Evolutionary conservation across 2,888 invertebrate genomes (phyloP).

Genomic region (Noctua janthe): DNA sequence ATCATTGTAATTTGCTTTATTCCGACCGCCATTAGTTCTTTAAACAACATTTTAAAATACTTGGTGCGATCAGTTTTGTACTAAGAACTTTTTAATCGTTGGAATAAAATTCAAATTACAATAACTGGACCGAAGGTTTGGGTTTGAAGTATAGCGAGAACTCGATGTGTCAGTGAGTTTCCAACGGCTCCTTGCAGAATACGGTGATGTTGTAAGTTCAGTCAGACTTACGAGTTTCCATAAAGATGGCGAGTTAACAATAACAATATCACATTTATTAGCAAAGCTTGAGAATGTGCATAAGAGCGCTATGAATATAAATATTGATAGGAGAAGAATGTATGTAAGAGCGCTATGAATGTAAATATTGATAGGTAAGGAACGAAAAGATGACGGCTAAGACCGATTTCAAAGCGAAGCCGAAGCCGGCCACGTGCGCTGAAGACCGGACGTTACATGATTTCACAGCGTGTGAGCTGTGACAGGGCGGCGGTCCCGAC

Average conservation of each 20-base stretch:
- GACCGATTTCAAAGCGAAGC: neutral
- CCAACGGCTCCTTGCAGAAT: constrained; percentile 1
- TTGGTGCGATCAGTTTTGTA: neutral
- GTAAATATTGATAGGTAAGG: neutral
- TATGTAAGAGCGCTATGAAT: neutral
- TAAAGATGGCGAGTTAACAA: constrained; percentile 10
- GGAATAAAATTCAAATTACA: neutral
- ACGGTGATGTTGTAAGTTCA: neutral
- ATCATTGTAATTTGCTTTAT: neutral
- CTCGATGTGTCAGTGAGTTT: constrained; percentile 3
- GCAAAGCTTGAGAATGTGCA: neutral
- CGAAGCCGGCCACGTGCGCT: no score
- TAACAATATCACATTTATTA: constrained; percentile 7
- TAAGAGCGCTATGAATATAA: neutral
- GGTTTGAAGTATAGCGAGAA: constrained; percentile 2
- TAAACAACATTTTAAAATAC: neutral
- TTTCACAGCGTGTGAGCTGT: no score
- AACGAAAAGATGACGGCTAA: no score
- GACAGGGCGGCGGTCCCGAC: no score
- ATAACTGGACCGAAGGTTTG: neutral
- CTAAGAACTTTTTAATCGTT: neutral
- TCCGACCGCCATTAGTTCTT: neutral
- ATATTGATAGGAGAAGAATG: neutral
- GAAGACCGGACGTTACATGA: no score
- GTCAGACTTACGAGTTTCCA: constrained; percentile 17